These are phyloP conservation scores for Atta colombica DNA, from an alignment of 1,140 invertebrate genomes.

Conservation along the genomic window DNA sequence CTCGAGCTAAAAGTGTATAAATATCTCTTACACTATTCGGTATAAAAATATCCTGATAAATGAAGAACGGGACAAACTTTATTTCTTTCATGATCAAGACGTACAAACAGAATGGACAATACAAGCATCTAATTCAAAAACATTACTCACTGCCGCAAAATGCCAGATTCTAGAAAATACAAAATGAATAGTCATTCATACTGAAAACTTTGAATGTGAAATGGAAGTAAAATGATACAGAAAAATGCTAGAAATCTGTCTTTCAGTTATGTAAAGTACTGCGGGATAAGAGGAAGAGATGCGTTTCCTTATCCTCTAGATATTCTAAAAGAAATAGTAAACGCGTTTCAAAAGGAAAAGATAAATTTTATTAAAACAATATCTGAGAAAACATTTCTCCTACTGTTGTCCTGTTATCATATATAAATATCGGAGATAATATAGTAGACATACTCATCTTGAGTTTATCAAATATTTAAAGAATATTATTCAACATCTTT, in stretches of 20 bases:
- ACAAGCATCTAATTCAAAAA: not conserved
- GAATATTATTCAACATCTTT: not conserved
- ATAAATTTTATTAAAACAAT: conserved; percentile 27
- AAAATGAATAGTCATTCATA: not conserved
- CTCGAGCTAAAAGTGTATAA: conserved; percentile 15
- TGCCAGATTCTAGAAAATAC: conserved; percentile 12
- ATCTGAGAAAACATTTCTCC: not conserved
- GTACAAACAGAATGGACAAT: not conserved
- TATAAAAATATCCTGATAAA: not conserved
- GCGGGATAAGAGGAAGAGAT: not conserved
- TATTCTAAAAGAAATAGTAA: not conserved
- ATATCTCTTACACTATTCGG: conserved; percentile 11
- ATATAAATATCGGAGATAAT: not conserved
- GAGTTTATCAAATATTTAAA: not conserved
- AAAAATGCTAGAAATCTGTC: not conserved
- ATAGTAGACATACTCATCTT: not conserved
- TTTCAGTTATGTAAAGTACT: conserved; percentile 35
- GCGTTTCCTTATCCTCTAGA: conserved; percentile 10
- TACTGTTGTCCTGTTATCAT: not conserved
- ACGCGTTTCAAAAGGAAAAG: not conserved
- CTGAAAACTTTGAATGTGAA: not conserved
- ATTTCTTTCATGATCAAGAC: no score
- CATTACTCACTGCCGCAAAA: conserved; percentile 14
- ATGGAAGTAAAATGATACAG: not conserved
- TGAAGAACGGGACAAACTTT: not conserved